These are phyloP conservation scores for Subanguina moxae DNA, from an alignment of 1,140 invertebrate species.

Conservation along the genomic window DNA sequence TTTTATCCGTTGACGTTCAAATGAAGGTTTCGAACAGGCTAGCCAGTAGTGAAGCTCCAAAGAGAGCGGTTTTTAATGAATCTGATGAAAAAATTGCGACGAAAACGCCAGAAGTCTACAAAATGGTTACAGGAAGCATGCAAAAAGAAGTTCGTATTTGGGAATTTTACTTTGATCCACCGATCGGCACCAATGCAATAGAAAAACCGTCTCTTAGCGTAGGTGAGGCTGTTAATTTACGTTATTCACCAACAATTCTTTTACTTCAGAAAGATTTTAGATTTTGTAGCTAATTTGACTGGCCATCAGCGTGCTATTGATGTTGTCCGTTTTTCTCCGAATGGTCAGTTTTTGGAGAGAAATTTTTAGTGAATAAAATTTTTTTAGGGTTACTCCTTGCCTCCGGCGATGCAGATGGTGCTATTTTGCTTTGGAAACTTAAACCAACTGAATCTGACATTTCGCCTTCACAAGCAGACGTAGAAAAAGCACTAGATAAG, in stretches of 20 bases:
- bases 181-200: constrained; percentile 20
- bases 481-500: neutral
- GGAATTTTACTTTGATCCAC: constrained; percentile 41
- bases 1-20: neutral
- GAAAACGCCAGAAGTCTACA: constrained; percentile 23
- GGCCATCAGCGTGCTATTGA: constrained; percentile 35
- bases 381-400: constrained; percentile 43
- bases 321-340: constrained; percentile 39
- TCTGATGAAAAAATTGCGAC: neutral
- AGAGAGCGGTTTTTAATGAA: neutral
- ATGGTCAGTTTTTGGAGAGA: constrained; percentile 28
- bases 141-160: constrained; percentile 47
- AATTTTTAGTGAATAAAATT: constrained; percentile 4
- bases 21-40: neutral
- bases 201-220: neutral
- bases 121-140: constrained; percentile 42
- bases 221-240: constrained; percentile 23
- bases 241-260: too few species aligned
- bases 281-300: constrained; percentile 39
- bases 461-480: constrained; percentile 1
- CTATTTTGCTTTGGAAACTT: constrained; percentile 40
- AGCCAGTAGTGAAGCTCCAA: neutral
- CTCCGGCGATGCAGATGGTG: constrained; percentile 38
- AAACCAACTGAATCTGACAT: constrained; percentile 4
- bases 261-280: too few species aligned